Conservation (phyloP, 2,113 vertebrate species). For the Corythoichthys haematopterus region DNA sequence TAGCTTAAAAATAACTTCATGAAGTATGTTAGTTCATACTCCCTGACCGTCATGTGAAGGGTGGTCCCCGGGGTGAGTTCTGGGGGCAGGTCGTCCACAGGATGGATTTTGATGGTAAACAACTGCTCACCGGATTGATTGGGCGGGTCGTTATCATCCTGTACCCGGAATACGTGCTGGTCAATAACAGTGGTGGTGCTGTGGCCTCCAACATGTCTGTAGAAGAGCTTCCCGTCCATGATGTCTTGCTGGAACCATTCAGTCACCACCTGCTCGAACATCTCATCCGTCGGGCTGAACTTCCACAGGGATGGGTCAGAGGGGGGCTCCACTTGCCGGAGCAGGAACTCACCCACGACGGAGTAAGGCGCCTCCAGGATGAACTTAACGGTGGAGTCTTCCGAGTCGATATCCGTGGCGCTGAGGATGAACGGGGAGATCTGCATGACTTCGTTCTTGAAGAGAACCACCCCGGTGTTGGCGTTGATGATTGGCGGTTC, state of each 20-base stretch:
- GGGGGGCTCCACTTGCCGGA: constrained; percentile 68
- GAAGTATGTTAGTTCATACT: constrained; percentile 85
- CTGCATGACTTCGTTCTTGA: constrained; percentile 73
- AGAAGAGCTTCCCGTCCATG: constrained; percentile 77
- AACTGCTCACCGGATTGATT: constrained; percentile 78
- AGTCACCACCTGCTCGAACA: constrained; percentile 79
- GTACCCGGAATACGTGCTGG: constrained; percentile 71
- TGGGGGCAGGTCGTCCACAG: constrained; percentile 83
- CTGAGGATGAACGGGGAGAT: constrained; percentile 79
- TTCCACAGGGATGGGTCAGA: constrained; percentile 61
- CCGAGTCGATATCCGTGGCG: constrained; percentile 78
- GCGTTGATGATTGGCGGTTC: constrained; percentile 74
- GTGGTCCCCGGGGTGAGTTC: constrained; percentile 79
- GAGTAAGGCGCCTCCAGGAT: constrained; percentile 63
- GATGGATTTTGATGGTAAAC: constrained; percentile 84
- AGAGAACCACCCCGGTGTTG: constrained; percentile 71
- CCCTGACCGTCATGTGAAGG: constrained; percentile 86
- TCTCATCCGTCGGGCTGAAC: constrained; percentile 66
- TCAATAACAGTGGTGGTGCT: constrained; percentile 61
- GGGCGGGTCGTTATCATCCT: constrained; percentile 78
- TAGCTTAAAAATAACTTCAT: constrained; percentile 83
- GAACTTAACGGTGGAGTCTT: constrained; percentile 75
- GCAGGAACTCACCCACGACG: constrained; percentile 65
- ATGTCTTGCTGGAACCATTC: constrained; percentile 81
- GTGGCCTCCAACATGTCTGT: constrained; percentile 69